Evolutionary conservation across 2,113 vertebrate species (phyloP).

Genomic region (Dendrocopos noguchii): DNA sequence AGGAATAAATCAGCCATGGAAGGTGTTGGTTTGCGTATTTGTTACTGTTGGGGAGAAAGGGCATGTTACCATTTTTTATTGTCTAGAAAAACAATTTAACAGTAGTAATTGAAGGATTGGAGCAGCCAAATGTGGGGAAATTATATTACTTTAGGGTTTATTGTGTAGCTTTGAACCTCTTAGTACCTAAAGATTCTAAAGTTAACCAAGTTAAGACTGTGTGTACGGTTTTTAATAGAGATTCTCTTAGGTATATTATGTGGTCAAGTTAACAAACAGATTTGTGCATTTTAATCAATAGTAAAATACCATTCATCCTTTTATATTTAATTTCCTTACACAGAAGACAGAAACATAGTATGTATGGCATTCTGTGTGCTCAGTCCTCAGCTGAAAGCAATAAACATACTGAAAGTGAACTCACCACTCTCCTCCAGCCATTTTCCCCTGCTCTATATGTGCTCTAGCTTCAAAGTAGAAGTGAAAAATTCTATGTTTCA

Average conservation of each 20-base stretch:
- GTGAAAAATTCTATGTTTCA: not conserved
- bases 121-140: not conserved
- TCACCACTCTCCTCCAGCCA: not conserved
- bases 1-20: not conserved
- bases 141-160: not conserved
- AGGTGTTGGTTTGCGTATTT: not conserved
- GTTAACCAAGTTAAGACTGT: not conserved
- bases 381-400: not conserved
- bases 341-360: not conserved
- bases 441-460: not conserved
- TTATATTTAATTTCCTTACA: not conserved
- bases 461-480: not conserved
- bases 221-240: fast-evolving
- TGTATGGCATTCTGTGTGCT: not conserved
- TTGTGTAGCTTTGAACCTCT: not conserved
- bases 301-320: not conserved
- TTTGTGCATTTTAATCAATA: not conserved
- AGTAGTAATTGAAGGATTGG: not conserved
- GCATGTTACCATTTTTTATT: not conserved
- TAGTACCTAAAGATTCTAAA: not conserved
- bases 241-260: not conserved
- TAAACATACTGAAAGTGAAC: not conserved
- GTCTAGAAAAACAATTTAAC: not conserved
- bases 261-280: not conserved
- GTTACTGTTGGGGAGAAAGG: not conserved